These are phyloP conservation scores for Coptotermes formosanus DNA, from an alignment of 1,140 invertebrate genomes.

Conservation along the genomic window DNA sequence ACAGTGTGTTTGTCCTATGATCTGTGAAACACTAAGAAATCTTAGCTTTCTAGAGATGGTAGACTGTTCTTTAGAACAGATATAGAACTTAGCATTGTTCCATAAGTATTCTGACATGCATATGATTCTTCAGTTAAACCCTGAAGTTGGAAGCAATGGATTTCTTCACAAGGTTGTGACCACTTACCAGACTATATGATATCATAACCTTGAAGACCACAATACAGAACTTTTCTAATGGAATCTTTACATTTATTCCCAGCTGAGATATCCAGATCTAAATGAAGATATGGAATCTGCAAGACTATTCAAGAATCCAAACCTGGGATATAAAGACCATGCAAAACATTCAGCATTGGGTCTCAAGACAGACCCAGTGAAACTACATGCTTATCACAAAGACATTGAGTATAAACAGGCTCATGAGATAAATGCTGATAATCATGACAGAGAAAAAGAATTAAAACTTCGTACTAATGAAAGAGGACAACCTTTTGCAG, in stretches of 20 bases:
- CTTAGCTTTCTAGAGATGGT: no score
- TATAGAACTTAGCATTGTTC: no score
- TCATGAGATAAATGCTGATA: background rate
- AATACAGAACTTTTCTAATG: background rate
- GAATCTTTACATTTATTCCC: background rate
- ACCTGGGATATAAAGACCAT: background rate
- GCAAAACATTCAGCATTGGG: background rate
- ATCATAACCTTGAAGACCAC: no score
- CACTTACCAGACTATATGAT: no score
- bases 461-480: background rate
- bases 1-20: no score
- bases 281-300: background rate
- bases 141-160: no score
- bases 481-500: conserved; percentile 32
- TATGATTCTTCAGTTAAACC: no score
- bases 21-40: no score
- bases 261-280: background rate
- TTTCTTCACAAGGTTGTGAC: no score
- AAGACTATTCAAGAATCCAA: no score
- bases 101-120: no score
- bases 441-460: background rate
- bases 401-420: background rate
- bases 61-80: no score
- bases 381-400: background rate
- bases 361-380: background rate